Conservation (phyloP, 2,113 vertebrate species). For the Amphiprion ocellaris region DNA sequence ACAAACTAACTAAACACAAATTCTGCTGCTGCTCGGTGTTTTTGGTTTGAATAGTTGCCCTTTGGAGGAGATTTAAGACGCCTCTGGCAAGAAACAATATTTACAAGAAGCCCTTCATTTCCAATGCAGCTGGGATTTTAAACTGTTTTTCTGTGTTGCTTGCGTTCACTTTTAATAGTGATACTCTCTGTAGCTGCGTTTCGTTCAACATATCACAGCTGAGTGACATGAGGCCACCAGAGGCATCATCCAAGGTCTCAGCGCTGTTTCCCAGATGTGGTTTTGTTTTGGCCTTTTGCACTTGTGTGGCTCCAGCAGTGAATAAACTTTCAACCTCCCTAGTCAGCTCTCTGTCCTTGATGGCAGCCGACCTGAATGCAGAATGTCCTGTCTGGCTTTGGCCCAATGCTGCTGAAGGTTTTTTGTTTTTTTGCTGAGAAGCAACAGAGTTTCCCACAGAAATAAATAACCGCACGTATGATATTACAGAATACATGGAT, state of each 20-base stretch:
- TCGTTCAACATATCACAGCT: background rate
- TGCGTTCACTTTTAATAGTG: too few species aligned
- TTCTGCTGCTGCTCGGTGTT: background rate
- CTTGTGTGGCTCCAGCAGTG: background rate
- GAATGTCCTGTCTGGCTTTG: slow-evolving; percentile 16
- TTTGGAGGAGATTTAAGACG: background rate
- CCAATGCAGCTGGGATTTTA: slow-evolving; percentile 2
- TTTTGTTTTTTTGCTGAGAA: slow-evolving; percentile 21
- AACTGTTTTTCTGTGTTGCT: background rate
- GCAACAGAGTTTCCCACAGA: slow-evolving; percentile 24
- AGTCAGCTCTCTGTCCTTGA: slow-evolving; percentile 17
- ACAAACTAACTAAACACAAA: background rate
- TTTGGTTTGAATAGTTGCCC: background rate
- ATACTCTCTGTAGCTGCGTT: background rate
- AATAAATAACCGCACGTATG: slow-evolving; percentile 33
- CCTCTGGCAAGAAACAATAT: slow-evolving; percentile 3
- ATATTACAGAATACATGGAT: slow-evolving; percentile 24
- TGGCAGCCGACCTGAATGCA: background rate
- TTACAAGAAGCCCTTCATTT: background rate
- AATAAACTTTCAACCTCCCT: background rate
- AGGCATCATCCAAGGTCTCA: background rate
- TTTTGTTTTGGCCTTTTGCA: background rate
- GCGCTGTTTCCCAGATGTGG: background rate
- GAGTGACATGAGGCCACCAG: background rate
- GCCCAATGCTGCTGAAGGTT: background rate